Evolutionary conservation across 2,888 invertebrate species (phyloP).

Genomic region (Adineta ricciae): DNA sequence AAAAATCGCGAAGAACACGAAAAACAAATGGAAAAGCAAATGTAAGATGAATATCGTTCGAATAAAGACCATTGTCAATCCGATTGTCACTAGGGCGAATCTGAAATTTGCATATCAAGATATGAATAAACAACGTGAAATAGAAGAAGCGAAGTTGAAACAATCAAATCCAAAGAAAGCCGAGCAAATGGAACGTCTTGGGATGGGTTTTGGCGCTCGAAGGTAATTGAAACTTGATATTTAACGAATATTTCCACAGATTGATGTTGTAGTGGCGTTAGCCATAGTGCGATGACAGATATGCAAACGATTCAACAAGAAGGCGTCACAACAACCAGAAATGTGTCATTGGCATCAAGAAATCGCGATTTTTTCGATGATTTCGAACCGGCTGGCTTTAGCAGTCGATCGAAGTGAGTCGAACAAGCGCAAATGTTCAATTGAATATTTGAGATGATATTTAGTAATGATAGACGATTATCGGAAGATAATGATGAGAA

Average conservation of each 20-base stretch:
- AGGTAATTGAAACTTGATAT: conserved; percentile 37
- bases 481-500: background rate
- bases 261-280: conserved; percentile 53
- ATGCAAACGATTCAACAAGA: conserved; percentile 85
- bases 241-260: too few species aligned
- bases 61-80: background rate
- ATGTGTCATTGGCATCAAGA: conserved; percentile 37
- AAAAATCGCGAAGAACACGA: conserved; percentile 59
- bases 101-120: conserved; percentile 47
- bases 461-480: background rate
- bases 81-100: conserved; percentile 39
- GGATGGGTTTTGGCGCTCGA: conserved; percentile 61
- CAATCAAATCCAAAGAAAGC: conserved; percentile 70
- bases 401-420: conserved; percentile 15
- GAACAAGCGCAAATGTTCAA: too few species aligned
- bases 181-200: conserved; percentile 77
- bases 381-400: conserved; percentile 36
- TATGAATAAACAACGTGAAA: conserved; percentile 50
- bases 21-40: conserved; percentile 46
- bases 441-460: background rate
- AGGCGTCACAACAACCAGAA: conserved; percentile 36
- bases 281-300: conserved; percentile 74
- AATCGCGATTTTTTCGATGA: conserved; percentile 47
- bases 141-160: conserved; percentile 64
- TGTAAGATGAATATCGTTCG: conserved; percentile 36